Evolutionary conservation across 2,113 vertebrate genomes (phyloP).

Genomic region (Paraplagusia blochii): DNA sequence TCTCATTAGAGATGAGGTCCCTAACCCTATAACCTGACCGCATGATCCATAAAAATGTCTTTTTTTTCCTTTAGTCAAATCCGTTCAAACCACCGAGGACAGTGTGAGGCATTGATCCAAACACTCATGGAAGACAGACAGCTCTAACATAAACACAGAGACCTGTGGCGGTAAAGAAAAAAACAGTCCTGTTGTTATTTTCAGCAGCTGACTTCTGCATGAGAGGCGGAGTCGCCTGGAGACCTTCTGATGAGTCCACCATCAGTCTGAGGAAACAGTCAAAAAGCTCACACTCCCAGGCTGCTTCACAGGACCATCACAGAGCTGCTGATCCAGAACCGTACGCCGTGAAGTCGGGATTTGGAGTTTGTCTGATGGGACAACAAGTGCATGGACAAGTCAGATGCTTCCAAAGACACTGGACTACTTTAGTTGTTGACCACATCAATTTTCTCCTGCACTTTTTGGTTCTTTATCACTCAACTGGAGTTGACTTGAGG

Average conservation of each 20-base stretch:
- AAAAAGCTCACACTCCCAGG: neutral
- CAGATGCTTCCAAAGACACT: too few relatives aligned
- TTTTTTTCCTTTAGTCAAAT: too few relatives aligned
- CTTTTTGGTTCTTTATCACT: neutral
- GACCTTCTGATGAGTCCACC: neutral
- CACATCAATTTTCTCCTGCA: neutral
- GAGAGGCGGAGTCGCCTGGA: constrained; percentile 49
- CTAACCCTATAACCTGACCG: too few relatives aligned
- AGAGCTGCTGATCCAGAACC: neutral
- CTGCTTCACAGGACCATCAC: neutral
- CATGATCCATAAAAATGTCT: too few relatives aligned
- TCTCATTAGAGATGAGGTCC: too few relatives aligned
- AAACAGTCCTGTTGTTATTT: neutral
- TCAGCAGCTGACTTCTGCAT: constrained; percentile 15
- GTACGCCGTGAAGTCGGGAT: too few relatives aligned
- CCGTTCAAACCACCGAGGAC: too few relatives aligned
- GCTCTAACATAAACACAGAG: too few relatives aligned
- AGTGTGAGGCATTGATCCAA: too few relatives aligned
- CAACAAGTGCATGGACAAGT: neutral
- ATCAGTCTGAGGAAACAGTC: constrained; percentile 22
- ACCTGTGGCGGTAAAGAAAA: neutral
- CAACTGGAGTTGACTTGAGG: too few relatives aligned
- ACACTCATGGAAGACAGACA: too few relatives aligned
- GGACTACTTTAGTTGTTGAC: neutral
- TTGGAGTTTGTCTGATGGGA: too few relatives aligned